phyloP scores from a whole-genome alignment of 2,797 vertebrate genomes.

The Xerus rutilus region DNA sequence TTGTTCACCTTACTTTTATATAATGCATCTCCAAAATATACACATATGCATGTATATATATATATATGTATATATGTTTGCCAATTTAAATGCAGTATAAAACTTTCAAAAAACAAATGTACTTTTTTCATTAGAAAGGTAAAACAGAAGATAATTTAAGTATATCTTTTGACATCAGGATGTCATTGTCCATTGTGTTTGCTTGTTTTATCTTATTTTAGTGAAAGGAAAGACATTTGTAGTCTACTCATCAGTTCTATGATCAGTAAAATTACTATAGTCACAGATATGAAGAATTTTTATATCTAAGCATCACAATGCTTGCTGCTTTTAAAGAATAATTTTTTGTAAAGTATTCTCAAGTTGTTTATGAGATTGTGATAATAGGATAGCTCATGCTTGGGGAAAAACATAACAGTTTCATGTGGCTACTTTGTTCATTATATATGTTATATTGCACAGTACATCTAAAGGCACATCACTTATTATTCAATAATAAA shows the following conservation, averaged over 20 bases:
- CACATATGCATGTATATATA: too few relatives aligned
- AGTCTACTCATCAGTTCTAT: not conserved
- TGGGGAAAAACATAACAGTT: not conserved
- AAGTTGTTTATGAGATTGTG: not conserved
- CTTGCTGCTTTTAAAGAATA: not conserved
- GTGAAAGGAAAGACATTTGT: not conserved
- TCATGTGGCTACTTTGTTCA: constrained; percentile 2
- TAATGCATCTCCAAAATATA: too few relatives aligned
- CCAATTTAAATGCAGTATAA: too few relatives aligned
- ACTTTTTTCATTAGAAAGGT: not conserved
- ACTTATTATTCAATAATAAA: not conserved
- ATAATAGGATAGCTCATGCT: not conserved
- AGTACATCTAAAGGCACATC: not conserved
- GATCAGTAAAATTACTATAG: constrained; percentile 24
- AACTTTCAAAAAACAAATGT: not conserved
- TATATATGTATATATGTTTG: too few relatives aligned
- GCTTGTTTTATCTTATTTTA: not conserved
- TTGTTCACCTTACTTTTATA: not conserved
- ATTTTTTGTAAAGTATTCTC: not conserved
- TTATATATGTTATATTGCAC: not conserved
- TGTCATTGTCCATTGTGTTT: not conserved
- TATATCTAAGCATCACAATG: not conserved
- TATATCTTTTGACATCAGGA: not conserved
- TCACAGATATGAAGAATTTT: not conserved
- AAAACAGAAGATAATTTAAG: not conserved